Percentiles rank a stretch among this genome's conserved stretches.
phyloP scores from a whole-genome alignment of 2,113 vertebrate species.

The Crypturellus undulatus region DNA sequence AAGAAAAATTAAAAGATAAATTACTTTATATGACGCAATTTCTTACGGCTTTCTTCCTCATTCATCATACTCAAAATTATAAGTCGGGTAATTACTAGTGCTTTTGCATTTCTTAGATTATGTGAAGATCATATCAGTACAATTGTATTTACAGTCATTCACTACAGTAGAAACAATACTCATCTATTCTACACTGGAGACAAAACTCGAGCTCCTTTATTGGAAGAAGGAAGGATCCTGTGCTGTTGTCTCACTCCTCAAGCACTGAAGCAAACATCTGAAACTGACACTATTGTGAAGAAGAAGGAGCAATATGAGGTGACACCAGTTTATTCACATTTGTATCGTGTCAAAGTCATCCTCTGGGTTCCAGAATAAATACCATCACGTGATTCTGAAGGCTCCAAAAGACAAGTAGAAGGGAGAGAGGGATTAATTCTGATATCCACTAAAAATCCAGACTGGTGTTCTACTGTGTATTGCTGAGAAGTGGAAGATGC shows the following conservation, averaged over 20 bases:
- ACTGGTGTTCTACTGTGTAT: background rate
- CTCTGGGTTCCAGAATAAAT: background rate
- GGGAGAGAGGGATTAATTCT: background rate
- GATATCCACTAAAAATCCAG: background rate
- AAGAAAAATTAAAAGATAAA: conserved; percentile 18
- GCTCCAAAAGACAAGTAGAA: background rate
- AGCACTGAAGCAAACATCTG: background rate
- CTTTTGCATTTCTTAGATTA: conserved; percentile 1
- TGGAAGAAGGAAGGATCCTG: background rate
- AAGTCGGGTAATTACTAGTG: conserved; percentile 9
- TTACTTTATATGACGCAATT: background rate
- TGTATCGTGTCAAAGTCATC: background rate
- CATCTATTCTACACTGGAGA: background rate
- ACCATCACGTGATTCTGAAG: background rate
- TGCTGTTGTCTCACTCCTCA: background rate
- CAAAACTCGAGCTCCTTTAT: background rate
- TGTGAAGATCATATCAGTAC: conserved; percentile 2
- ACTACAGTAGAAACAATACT: background rate
- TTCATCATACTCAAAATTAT: conserved; percentile 25
- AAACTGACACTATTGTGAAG: background rate
- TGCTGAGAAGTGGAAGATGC: background rate
- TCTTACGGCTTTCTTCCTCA: conserved; percentile 1
- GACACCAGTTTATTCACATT: background rate
- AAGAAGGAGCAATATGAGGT: background rate
- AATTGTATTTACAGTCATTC: background rate